Conservation (phyloP, 2,797 vertebrate genomes). For the Austrolebias charrua region DNA sequence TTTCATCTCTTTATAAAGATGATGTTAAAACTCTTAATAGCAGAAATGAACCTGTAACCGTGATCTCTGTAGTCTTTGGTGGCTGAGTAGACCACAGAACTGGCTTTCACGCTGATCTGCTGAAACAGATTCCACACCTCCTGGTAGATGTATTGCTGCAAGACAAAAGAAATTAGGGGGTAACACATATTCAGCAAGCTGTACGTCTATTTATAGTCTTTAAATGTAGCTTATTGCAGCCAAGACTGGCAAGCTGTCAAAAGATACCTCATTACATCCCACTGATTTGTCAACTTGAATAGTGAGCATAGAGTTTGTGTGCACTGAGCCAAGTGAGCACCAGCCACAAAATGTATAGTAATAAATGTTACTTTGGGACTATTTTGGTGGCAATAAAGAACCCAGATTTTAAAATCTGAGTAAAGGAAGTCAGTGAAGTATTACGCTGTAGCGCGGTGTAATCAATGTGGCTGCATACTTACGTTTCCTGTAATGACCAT, state of each 20-base stretch:
- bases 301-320: constrained; percentile 27
- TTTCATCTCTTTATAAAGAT: background rate
- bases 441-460: background rate
- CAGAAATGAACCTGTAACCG: constrained; percentile 88
- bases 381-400: constrained; percentile 8
- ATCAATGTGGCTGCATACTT: constrained; percentile 59
- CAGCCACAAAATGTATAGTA: constrained; percentile 16
- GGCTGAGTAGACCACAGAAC: constrained; percentile 94
- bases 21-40: background rate
- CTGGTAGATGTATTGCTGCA: constrained; percentile 96
- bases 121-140: constrained; percentile 99
- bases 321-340: constrained; percentile 21
- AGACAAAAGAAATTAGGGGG: constrained; percentile 10
- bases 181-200: background rate
- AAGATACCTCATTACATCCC: constrained; percentile 20
- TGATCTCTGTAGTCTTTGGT: constrained; percentile 95
- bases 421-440: background rate
- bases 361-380: constrained; percentile 8
- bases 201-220: constrained; percentile 17
- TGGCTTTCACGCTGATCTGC: constrained; percentile 98
- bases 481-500: constrained; percentile 98
- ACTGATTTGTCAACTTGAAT: constrained; percentile 7
- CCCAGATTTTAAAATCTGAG: no score
- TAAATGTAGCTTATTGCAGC: constrained; percentile 16
- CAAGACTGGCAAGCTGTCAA: constrained; percentile 1